Conservation (phyloP, 2,888 invertebrate genomes). For the Scaptomyza polygonia region DNA sequence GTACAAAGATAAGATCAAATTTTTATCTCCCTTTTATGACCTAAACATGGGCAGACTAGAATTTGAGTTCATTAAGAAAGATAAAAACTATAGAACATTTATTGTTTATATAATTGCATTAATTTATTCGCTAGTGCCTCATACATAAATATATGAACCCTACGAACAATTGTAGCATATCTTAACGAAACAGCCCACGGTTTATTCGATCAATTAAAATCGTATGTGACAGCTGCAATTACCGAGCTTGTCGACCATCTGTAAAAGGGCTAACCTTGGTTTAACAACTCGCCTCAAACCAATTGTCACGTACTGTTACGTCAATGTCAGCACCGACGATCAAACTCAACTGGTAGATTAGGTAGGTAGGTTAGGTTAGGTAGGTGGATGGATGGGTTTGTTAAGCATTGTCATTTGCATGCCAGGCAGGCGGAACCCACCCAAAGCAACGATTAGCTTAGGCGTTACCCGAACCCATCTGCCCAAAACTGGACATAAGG, state of each 20-base stretch:
- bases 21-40: background rate
- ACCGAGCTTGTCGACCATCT: conserved; percentile 9
- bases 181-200: conserved; percentile 25
- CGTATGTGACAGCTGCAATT: conserved; percentile 37
- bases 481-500: conserved; percentile 28
- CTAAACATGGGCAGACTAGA: background rate
- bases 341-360: background rate
- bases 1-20: background rate
- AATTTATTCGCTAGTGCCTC: conserved; percentile 1
- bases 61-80: background rate
- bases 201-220: conserved; percentile 48
- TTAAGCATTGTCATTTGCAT: conserved; percentile 69
- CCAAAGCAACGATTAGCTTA: conserved; percentile 19
- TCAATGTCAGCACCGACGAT: conserved; percentile 52
- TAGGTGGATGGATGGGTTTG: background rate
- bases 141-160: conserved; percentile 25
- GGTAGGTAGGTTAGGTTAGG: conserved; percentile 1
- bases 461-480: conserved; percentile 28
- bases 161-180: conserved; percentile 10
- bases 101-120: background rate
- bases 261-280: conserved; percentile 64
- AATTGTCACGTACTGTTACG: conserved; percentile 67
- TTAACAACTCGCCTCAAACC: conserved; percentile 16
- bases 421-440: conserved; percentile 42
- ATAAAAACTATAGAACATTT: background rate